Percentiles rank a stretch among this genome's conserved stretches.
phyloP scores from a whole-genome alignment of 2,113 vertebrate species.

The Hystrix brachyura region DNA sequence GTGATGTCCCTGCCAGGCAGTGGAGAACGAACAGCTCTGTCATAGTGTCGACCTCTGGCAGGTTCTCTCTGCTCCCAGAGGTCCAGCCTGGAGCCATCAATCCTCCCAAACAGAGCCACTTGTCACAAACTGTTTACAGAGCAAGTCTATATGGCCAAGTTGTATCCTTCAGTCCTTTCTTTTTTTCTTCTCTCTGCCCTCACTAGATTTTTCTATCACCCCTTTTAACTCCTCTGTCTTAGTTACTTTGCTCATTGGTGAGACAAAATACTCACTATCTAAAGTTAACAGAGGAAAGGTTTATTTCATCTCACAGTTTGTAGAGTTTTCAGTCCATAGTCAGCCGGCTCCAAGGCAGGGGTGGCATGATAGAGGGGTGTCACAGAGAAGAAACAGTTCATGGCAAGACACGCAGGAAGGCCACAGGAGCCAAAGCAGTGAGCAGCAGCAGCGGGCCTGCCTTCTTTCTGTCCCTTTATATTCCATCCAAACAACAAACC shows the following conservation, averaged over 20 bases:
- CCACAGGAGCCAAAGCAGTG: neutral
- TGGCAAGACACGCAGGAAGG: neutral
- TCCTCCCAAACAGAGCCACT: conserved; percentile 29
- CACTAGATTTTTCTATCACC: neutral
- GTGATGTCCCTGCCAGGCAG: neutral
- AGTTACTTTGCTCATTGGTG: neutral
- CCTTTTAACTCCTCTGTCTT: neutral
- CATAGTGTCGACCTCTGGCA: neutral
- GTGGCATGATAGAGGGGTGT: neutral
- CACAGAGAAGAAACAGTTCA: neutral
- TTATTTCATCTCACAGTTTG: neutral
- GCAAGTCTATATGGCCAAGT: rapidly evolving
- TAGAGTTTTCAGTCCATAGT: neutral
- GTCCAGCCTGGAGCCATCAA: neutral
- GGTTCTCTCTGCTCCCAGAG: conserved; percentile 4
- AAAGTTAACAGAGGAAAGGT: neutral
- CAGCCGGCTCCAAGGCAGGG: neutral
- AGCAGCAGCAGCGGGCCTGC: neutral
- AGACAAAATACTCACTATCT: neutral
- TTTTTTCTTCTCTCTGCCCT: neutral
- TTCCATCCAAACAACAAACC: neutral
- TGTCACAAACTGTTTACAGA: conserved; percentile 54
- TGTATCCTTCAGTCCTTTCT: neutral
- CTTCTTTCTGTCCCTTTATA: neutral
- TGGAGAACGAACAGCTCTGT: neutral